Evolutionary conservation across 1,140 invertebrate genomes (phyloP).

Genomic region (Microvelia longipes): DNA sequence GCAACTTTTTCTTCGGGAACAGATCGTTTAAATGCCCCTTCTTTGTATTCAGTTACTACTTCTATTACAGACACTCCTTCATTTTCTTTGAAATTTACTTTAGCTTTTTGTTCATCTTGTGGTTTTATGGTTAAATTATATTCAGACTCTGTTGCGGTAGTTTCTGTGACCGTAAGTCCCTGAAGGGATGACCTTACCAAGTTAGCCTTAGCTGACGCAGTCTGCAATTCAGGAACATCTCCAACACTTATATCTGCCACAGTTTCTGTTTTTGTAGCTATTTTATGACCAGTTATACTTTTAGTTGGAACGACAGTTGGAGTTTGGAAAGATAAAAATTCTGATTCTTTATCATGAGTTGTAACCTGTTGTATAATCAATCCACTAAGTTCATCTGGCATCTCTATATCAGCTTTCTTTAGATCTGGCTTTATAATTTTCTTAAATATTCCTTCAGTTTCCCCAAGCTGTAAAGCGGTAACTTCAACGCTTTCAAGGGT

Average conservation of each 20-base stretch:
- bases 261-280: conserved; percentile 36
- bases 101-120: conserved; percentile 33
- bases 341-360: conserved; percentile 36
- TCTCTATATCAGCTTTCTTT: conserved; percentile 34
- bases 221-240: conserved; percentile 29
- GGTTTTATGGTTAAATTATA: conserved; percentile 28
- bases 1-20: conserved; percentile 21
- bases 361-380: conserved; percentile 36
- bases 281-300: conserved; percentile 32
- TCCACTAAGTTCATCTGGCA: conserved; percentile 33
- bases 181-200: conserved; percentile 34
- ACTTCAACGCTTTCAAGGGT: conserved; percentile 36
- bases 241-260: conserved; percentile 32
- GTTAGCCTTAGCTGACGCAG: conserved; percentile 33
- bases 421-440: conserved; percentile 31
- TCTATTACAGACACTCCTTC: conserved; percentile 33
- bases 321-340: conserved; percentile 26
- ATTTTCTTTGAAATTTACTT: conserved; percentile 32
- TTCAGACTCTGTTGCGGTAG: conserved; percentile 30
- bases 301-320: conserved; percentile 29
- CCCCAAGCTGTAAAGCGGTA: conserved; percentile 34
- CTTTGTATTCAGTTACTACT: conserved; percentile 34
- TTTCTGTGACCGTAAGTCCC: conserved; percentile 33
- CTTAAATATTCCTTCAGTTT: conserved; percentile 38
- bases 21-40: conserved; percentile 19